Conservation (phyloP, 2,888 invertebrate genomes). For the Gibbula magus region DNA sequence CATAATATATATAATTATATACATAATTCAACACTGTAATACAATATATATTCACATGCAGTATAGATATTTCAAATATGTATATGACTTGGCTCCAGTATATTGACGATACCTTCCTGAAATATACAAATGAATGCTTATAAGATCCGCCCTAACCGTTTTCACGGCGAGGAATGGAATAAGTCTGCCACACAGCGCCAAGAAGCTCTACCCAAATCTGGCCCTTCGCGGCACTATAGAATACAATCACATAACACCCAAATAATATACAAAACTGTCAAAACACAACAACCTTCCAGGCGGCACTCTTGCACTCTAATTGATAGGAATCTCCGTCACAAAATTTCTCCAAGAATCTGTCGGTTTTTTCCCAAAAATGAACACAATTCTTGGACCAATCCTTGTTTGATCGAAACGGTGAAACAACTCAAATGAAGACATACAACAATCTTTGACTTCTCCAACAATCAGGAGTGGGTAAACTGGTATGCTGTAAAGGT, state of each 20-base stretch:
- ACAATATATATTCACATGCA: not conserved
- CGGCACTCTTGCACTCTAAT: not conserved
- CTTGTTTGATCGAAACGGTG: not conserved
- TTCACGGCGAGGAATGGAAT: not conserved
- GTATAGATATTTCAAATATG: not conserved
- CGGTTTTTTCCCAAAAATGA: not conserved
- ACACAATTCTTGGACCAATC: not conserved
- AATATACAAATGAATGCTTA: conserved; percentile 1
- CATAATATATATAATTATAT: conserved; percentile 13
- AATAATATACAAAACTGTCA: not conserved
- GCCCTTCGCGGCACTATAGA: not conserved
- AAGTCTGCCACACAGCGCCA: not conserved
- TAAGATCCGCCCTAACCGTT: not conserved
- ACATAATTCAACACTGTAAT: not conserved
- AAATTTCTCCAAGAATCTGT: not conserved
- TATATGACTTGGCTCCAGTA: not conserved
- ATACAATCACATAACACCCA: not conserved
- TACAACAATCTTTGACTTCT: not conserved
- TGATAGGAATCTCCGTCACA: not conserved
- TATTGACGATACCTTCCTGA: not conserved
- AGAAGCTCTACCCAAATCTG: not conserved
- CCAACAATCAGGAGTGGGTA: conserved; percentile 22
- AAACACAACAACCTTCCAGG: not conserved
- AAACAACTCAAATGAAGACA: not conserved
- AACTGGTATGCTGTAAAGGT: conserved; percentile 26